Evolutionary conservation across 2,888 invertebrate species (phyloP).

Genomic region (Dermolepida albohirtum): DNA sequence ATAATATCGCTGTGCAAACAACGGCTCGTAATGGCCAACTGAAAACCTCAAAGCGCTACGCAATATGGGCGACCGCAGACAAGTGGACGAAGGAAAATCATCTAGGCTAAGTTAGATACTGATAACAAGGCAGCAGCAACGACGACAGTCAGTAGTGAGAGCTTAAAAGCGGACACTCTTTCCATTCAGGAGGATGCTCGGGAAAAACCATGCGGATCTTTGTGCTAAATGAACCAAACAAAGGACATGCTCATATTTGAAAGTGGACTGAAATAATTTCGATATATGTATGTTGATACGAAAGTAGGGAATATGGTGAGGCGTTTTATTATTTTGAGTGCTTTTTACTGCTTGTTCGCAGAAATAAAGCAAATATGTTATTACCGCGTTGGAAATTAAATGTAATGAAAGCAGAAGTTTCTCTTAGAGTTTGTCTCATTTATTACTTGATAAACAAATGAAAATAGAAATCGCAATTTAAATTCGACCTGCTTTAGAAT

Average conservation of each 20-base stretch:
- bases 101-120: background rate
- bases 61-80: conserved; percentile 45
- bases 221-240: conserved; percentile 33
- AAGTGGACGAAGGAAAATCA: conserved; percentile 22
- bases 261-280: conserved; percentile 22
- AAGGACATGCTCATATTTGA: conserved; percentile 21
- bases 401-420: background rate
- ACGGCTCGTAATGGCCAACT: conserved; percentile 39
- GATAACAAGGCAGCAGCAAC: background rate
- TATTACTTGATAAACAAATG: no score
- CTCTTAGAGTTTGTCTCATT: no score
- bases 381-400: background rate
- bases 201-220: conserved; percentile 26
- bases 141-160: background rate
- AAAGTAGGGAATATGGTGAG: background rate
- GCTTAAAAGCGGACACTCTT: conserved; percentile 43
- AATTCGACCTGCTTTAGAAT: no score
- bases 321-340: conserved; percentile 35
- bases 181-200: no score
- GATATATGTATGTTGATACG: conserved; percentile 8
- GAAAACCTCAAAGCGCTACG: conserved; percentile 48
- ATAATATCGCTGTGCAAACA: conserved; percentile 45
- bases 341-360: conserved; percentile 13
- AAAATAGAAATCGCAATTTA: no score
- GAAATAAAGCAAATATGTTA: conserved; percentile 15